phyloP scores from a whole-genome alignment of 2,797 vertebrate genomes.

The Botia almorhae region DNA sequence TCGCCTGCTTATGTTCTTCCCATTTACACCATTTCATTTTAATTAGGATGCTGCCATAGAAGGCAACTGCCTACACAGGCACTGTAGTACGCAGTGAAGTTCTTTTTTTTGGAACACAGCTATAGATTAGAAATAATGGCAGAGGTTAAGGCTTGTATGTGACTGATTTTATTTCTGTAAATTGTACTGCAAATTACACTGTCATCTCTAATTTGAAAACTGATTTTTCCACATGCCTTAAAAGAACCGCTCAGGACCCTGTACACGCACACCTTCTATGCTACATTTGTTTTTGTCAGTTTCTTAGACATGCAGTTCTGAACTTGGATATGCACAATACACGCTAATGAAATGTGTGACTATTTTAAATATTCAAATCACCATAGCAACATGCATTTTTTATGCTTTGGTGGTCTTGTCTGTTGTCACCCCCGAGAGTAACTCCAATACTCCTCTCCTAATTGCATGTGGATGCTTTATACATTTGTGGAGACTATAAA shows the following conservation, averaged over 20 bases:
- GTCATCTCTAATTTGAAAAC: conserved; percentile 5
- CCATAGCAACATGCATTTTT: conserved; percentile 11
- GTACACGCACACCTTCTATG: not conserved
- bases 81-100: not conserved
- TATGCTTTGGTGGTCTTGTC: conserved; percentile 18
- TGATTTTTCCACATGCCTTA: conserved; percentile 7
- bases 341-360: conserved; percentile 12
- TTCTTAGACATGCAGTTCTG: not conserved
- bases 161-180: conserved; percentile 2
- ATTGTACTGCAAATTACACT: not conserved
- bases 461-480: conserved; percentile 9
- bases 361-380: conserved; percentile 37
- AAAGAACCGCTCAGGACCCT: not conserved
- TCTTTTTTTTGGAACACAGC: not conserved
- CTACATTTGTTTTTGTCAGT: not conserved
- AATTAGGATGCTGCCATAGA: not conserved
- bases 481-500: not conserved
- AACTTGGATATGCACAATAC: conserved; percentile 8
- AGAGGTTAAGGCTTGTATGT: not conserved
- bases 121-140: not conserved
- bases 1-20: too few species aligned
- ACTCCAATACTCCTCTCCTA: not conserved
- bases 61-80: not conserved
- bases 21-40: not conserved
- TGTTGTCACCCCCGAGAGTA: not conserved